Evolutionary conservation across 2,888 invertebrate species (phyloP).

Genomic region (Chymomyza procnemis): DNA sequence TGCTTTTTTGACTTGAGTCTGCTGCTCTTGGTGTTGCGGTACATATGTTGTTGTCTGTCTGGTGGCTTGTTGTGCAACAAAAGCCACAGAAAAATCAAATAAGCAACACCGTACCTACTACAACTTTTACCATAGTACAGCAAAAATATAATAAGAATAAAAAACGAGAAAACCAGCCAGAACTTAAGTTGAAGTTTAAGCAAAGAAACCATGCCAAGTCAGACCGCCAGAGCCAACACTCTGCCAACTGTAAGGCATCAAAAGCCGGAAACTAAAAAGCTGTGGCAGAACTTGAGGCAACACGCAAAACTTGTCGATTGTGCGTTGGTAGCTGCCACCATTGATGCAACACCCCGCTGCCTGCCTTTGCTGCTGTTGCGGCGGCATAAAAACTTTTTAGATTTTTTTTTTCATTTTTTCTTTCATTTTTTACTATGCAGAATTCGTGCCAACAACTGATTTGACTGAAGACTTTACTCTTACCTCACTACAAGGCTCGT

Average conservation of each 20-base stretch:
- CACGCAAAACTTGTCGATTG: conserved; percentile 69
- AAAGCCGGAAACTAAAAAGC: conserved; percentile 62
- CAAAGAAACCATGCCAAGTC: conserved; percentile 45
- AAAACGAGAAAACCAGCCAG: conserved; percentile 4
- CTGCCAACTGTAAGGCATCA: conserved; percentile 63
- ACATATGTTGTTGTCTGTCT: conserved; percentile 44
- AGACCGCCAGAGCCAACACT: not conserved
- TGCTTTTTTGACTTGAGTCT: conserved; percentile 25
- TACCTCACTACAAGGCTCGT: not conserved
- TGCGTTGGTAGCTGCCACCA: conserved; percentile 38
- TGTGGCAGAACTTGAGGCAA: conserved; percentile 67
- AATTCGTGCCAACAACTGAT: conserved; percentile 67
- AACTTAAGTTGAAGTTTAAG: conserved; percentile 34
- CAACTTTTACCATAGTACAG: conserved; percentile 43
- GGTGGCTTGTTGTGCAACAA: conserved; percentile 50
- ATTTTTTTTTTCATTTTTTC: conserved; percentile 47
- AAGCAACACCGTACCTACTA: conserved; percentile 58
- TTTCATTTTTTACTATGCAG: conserved; percentile 30
- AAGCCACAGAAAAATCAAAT: conserved; percentile 62
- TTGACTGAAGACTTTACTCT: conserved; percentile 52
- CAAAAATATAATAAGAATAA: conserved; percentile 14
- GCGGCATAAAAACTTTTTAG: conserved; percentile 57
- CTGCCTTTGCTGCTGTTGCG: conserved; percentile 4
- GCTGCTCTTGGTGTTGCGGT: conserved; percentile 30
- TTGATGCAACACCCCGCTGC: not conserved